Base-by-base conservation (phyloP, 2,113 vertebrate species). In the Ellobius talpinus region DNA sequence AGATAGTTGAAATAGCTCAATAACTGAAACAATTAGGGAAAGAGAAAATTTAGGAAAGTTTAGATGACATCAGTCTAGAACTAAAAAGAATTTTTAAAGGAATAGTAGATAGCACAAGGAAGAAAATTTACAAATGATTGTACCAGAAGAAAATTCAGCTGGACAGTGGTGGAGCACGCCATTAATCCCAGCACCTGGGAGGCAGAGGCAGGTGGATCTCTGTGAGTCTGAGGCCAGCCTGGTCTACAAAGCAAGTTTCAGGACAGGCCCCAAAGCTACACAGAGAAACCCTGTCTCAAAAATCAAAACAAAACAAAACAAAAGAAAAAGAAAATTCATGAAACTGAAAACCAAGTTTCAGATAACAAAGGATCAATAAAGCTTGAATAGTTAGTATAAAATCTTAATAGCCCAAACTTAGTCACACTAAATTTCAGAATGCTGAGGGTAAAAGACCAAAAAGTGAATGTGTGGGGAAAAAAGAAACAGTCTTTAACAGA, bases 51-150 rank as follows among this genome's bases (percentile, higher is more conserved):
- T 70, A 47, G 31, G 65, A 61, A 74, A 17, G 10, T 78, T 42
- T 26, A 65, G 47, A 66, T 77, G 72, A 42, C 23, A 84, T 50
- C 72, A 23, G n/a, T n/a, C 6, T 5, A 13, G n/a, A 87, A 90
- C 50, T 93, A 68, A 68, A 81, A 95, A 61, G 26, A 17, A 10
- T 63, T 85, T 91, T 42, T 91, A n/a, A 93, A 77, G 85, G n/a
- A 58, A 50, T 31, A 66, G 33, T 86, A 24, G 0, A 82, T 36
- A 90, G 66, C 81, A 58, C 14, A 19, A 70, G 58, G 47, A 47
- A 39, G 79, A 24, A 74, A 78, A 61, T 88, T 74, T 45, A 89
- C 78, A 39, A 82, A 86, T 55, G 70, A 16, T 65, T 47, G 12
- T 21, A 61, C 5, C 78, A 68, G 85, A 66, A 70, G 66, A 50